Base-by-base conservation (phyloP, 2,797 vertebrate species). In the Malurus leucopterus region DNA sequence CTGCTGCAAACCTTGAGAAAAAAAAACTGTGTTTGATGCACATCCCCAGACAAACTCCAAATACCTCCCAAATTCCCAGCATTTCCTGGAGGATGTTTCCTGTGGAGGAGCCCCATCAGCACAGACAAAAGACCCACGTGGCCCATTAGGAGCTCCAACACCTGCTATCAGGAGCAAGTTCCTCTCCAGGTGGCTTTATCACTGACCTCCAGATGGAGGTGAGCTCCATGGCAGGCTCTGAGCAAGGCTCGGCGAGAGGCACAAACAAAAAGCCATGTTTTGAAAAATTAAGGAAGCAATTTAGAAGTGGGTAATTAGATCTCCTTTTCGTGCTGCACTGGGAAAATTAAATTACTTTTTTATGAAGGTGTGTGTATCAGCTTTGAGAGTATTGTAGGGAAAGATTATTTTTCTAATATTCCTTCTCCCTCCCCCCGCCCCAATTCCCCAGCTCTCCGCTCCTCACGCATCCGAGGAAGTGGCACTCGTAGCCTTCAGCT, bases 341-440 rank as follows among this genome's bases (percentile, higher is more conserved):
- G 94, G 95, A 95, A 97, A 97, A 97, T 97, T 97, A 95, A 97
- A 96, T 97, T 96, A 96, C 95, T 91, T 96, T 94, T 96, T 96
- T 96, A 94, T 94, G 94, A 97, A 96, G 93, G 93, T 96, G 91
- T 95, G 93, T 16, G 65, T 63, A 95, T 95, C 93, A 83, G 91
- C 96, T 97, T 91, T 24, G 90, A 95, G 94, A 94, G 84, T 69
- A 93, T 91, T 70, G 43, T 91, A 53, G 64, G 70, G 80, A 93
- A 94, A 90, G 96, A 97, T 96, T 95, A 94, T 95, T 97, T 96
- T 96, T 95, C 95, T 96, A 97, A 96, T 95, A 96, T 91, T 95
- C 93, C 91, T 87, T 8, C 58, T 76, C 34, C 62, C 54, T 36
- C 49, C 64, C 38, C 64, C 46, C 0, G 1, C 62, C 78, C 55